Evolutionary conservation across 2,888 invertebrate species (phyloP), one percentile per base, ranked within the genome.

Genomic region (Ormyrus labotus): DNA sequence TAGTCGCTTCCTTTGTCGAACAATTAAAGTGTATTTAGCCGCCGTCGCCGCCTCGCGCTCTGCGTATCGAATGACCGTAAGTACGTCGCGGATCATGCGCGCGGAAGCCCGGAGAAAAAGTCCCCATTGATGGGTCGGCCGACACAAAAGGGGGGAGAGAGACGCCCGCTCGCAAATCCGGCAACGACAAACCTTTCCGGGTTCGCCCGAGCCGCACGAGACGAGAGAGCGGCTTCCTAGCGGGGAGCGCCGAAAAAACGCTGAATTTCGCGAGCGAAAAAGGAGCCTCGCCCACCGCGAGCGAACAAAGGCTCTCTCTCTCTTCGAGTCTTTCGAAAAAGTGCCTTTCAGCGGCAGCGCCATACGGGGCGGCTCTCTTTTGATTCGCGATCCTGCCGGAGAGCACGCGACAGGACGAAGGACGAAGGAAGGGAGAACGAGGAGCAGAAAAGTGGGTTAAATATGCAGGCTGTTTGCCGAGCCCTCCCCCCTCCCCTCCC

Each of bases 391-490:
- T 34, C 34, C 34, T 72, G 55, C 34, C 71, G 69, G 34, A 34
- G 70, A 69, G 48, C 48, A 57, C 68, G 72, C 48, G 70, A 48
- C 80, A 58, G 81, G 77, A 82, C 72, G 73, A 71, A 76, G 81
- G 80, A 82, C 65, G 74, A 64, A 82, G 74, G 76, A 34, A 34
- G 79, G 81, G 67, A 58, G 67, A 65, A 81, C 67, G 77, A 72
- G 51, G 58, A 60, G 51, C 79, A 81, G 84, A 84, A 85, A 85
- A 86, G 84, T 85, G 84, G 85, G 86, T 88, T 87, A 88, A 88
- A 88, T 88, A 88, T 88, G 86, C 86, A 87, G 84, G 86, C 82
- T 87, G 85, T 87, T 88, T 87, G 86, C 85, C 82, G 85, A 85
- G 86, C 85, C 34, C 34, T 19, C 34, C 34, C 34, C 34, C 34